Evolutionary conservation across 2,888 invertebrate species (phyloP).

Genomic region (Teinopalpus imperialis): DNA sequence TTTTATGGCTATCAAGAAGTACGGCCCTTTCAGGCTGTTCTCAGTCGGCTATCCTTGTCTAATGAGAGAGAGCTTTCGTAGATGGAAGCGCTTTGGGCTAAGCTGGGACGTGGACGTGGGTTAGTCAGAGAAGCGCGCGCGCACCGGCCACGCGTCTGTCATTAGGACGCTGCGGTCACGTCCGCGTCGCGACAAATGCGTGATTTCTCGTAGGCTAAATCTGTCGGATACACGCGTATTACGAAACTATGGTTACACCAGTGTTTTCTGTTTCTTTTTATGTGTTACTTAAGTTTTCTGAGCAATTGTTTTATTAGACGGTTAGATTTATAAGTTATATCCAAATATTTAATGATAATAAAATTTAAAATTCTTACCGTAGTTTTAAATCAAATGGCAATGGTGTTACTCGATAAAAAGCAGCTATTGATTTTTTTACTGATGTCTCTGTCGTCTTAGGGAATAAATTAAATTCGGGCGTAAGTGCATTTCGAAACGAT

Average conservation of each 20-base stretch:
- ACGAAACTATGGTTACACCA: conserved; percentile 38
- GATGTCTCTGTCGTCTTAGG: conserved; percentile 31
- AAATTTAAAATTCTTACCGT: too few species aligned
- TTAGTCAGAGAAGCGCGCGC: conserved; percentile 72
- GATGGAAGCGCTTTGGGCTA: conserved; percentile 54
- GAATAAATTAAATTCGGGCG: conserved; percentile 46
- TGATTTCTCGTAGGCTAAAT: conserved; percentile 42
- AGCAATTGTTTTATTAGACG: conserved; percentile 30
- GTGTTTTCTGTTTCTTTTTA: conserved; percentile 37
- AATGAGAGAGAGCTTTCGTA: conserved; percentile 59
- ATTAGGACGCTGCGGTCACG: conserved; percentile 23
- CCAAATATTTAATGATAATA: too few species aligned
- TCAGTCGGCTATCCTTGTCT: conserved; percentile 51
- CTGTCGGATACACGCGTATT: conserved; percentile 34
- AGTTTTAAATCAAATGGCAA: too few species aligned
- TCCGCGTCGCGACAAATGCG: conserved; percentile 20
- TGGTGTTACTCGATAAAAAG: too few species aligned
- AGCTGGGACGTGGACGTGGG: conserved; percentile 40
- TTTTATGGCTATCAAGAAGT: too few species aligned
- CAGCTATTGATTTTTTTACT: conserved; percentile 27
- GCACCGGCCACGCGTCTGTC: conserved; percentile 60
- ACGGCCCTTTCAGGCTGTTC: background rate
- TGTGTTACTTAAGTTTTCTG: conserved; percentile 36
- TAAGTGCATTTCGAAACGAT: conserved; percentile 64
- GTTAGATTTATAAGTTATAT: too few species aligned